These are phyloP conservation scores for Eclectus roratus DNA, from an alignment of 2,113 vertebrate genomes.

Conservation along the genomic window DNA sequence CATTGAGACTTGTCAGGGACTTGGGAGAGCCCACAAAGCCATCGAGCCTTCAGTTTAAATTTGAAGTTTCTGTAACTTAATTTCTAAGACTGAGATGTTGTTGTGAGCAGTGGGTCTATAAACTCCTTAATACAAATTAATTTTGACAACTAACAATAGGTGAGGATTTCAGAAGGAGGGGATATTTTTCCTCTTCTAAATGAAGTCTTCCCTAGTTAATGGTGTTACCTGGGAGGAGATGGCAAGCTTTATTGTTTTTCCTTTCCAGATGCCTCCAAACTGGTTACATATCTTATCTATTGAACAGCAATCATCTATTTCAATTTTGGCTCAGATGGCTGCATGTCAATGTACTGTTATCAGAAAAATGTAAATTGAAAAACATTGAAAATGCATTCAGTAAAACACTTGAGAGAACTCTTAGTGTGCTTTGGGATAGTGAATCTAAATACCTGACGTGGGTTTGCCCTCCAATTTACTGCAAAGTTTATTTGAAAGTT, in stretches of 20 bases:
- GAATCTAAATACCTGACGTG: background rate
- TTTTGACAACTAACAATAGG: background rate
- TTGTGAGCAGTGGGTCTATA: background rate
- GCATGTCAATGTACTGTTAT: conserved; percentile 16
- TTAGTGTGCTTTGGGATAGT: background rate
- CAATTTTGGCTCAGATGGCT: background rate
- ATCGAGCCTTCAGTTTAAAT: background rate
- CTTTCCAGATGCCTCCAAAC: background rate
- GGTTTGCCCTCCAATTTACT: conserved; percentile 39
- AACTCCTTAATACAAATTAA: background rate
- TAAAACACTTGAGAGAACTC: background rate
- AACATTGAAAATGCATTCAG: background rate
- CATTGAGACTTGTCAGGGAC: background rate
- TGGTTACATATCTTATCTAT: background rate
- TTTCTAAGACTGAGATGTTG: background rate
- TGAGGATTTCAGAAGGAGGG: background rate
- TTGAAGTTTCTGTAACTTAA: background rate
- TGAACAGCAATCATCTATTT: background rate
- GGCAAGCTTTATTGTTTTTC: background rate
- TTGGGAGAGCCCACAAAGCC: background rate
- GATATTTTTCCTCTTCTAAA: background rate
- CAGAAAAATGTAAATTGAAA: background rate
- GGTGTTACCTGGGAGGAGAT: background rate
- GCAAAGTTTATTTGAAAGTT: conserved; percentile 46
- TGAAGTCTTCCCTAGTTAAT: conserved; percentile 7